Base-by-base conservation (phyloP, 2,888 invertebrate species). In the Agrypnus murinus region DNA sequence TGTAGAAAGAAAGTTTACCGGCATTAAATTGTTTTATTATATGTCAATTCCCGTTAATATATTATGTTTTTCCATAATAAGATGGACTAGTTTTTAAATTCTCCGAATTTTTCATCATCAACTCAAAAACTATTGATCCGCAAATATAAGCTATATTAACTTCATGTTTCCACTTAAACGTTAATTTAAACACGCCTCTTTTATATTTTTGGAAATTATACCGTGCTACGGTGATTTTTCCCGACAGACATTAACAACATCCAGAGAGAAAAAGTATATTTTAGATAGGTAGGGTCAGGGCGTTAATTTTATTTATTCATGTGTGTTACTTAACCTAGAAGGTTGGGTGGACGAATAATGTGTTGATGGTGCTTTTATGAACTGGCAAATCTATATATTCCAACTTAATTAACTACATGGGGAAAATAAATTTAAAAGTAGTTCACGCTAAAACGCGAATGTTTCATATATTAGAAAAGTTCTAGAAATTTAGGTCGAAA, bases 1-100 rank as follows among this genome's bases (percentile, higher is more conserved):
- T 53, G 17, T n/a, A 12, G 25, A 32, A 59, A 60, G 69, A 69
- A 69, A 69, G 69, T 69, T 46, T 58, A 64, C 50, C 25, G 5
- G 36, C 64, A 58, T 69, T 64, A 60, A 60, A 60, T 45, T 31
- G 55, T 43, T 43, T 9, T 43, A 43, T 58, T 9, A 36, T 12
- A 40, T 43, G 25, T 25, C 25, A 58, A 43, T 31, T 3, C 46
- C 17, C 40, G 31, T 15, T 58, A 8, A 31, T 58, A 43, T 17
- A n/a, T n/a, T n/a, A n/a, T 55, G 36, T 38, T 17, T 9, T 2
- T 17, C 17, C 48, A 15, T 48, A n/a, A 9, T 14, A 36, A 38
- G 7, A 12, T 36, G 9, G 7, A 12, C n/a, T 40, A 40, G 7
- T n/a, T 40, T 40, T 10, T 12, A 40, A 46, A 46, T 46, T 17